Conservation (phyloP, 2,797 vertebrate genomes). For the Pangasius mekongensis region DNA sequence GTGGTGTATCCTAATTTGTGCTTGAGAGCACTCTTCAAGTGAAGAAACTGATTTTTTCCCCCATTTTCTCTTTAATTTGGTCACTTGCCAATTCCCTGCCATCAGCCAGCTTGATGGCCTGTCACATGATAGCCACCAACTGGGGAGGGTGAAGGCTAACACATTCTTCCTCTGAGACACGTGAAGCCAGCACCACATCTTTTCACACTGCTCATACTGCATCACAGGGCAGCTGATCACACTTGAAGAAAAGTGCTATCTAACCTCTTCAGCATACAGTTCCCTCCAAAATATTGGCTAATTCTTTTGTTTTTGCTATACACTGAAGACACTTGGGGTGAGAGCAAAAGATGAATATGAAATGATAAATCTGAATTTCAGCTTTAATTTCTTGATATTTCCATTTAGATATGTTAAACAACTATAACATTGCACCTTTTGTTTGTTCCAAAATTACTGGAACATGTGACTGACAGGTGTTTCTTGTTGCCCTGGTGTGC, state of each 20-base stretch:
- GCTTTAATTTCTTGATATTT: no score
- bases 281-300: no score
- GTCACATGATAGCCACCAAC: not conserved
- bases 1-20: not conserved
- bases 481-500: no score
- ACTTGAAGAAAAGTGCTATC: not conserved
- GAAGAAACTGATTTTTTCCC: not conserved
- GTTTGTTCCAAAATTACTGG: no score
- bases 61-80: not conserved
- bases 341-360: no score
- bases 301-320: no score
- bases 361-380: no score
- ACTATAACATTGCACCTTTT: no score
- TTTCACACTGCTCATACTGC: not conserved
- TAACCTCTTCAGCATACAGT: slow-evolving; percentile 6
- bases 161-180: not conserved
- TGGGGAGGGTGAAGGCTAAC: not conserved
- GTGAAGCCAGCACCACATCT: not conserved
- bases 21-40: not conserved
- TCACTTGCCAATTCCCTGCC: not conserved
- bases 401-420: no score
- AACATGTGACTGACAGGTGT: no score
- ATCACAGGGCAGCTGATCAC: not conserved
- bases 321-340: no score
- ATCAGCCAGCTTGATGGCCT: not conserved